Conservation (phyloP, 2,113 vertebrate genomes). For the Saccopteryx leptura region DNA sequence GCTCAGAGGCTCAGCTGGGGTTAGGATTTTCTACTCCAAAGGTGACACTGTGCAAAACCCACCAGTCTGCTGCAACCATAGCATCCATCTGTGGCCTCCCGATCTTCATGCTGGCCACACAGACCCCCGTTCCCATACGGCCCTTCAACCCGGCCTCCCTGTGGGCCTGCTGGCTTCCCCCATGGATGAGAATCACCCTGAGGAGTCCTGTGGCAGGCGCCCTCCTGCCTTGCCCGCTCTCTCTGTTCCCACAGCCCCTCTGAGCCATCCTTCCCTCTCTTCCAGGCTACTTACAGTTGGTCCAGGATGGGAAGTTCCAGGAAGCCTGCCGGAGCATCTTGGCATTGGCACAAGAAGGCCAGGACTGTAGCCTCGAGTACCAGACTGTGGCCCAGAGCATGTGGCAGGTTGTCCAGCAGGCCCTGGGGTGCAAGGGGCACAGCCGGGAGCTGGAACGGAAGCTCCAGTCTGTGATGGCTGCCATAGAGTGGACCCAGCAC, state of each 20-base stretch:
- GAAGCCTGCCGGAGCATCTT: constrained; percentile 79
- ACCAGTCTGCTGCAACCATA: not conserved
- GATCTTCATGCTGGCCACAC: not conserved
- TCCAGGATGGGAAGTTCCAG: constrained; percentile 76
- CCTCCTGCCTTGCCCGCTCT: fast-evolving
- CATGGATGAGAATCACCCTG: not conserved
- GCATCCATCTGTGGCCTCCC: not conserved
- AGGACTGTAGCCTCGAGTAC: constrained; percentile 74
- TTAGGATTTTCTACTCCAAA: not conserved
- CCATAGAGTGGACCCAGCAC: constrained; percentile 72
- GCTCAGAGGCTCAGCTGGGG: not conserved
- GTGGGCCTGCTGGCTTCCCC: not conserved
- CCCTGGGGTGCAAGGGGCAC: not conserved
- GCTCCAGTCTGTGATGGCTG: constrained; percentile 35
- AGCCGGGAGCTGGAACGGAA: not conserved
- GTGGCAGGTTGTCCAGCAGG: constrained; percentile 71
- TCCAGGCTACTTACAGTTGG: not conserved
- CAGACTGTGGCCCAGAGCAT: not conserved
- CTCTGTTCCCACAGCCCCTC: not conserved
- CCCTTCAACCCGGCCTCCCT: not conserved
- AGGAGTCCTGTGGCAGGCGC: not conserved
- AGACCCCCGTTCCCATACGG: not conserved
- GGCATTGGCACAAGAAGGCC: not conserved
- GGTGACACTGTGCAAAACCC: not conserved
- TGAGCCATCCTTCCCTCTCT: not conserved